These are phyloP conservation scores for Chaenocephalus aceratus DNA, from an alignment of 2,113 vertebrate species.

Conservation along the genomic window DNA sequence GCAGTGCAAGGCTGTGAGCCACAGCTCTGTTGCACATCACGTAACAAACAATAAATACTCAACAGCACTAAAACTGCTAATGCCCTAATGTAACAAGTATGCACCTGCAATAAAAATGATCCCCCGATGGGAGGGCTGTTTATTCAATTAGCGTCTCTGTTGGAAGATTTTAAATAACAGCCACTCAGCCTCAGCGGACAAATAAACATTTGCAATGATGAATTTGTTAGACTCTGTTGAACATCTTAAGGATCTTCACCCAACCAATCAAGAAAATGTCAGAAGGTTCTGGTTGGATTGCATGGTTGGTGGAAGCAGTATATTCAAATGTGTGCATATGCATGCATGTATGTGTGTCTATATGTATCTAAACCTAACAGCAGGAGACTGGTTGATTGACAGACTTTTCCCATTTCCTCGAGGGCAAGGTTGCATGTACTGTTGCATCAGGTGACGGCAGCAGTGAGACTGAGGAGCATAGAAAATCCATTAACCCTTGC, in stretches of 20 bases:
- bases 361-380: conserved; percentile 47
- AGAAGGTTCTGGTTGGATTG: conserved; percentile 6
- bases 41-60: conserved; percentile 4
- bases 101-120: conserved; percentile 2
- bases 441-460: conserved; percentile 71
- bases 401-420: conserved; percentile 70
- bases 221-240: conserved; percentile 1
- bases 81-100: background rate
- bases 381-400: conserved; percentile 69
- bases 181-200: background rate
- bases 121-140: background rate
- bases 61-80: conserved; percentile 1
- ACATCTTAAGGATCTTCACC: conserved; percentile 12
- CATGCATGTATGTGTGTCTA: conserved; percentile 25
- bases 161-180: conserved; percentile 12
- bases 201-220: conserved; percentile 8
- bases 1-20: conserved; percentile 4
- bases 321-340: conserved; percentile 44
- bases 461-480: conserved; percentile 66
- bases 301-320: conserved; percentile 4
- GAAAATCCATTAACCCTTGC: conserved; percentile 73
- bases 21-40: background rate
- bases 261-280: conserved; percentile 30
- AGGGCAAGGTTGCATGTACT: conserved; percentile 70
- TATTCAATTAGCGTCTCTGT: background rate